phyloP scores from a whole-genome alignment of 2,888 invertebrate genomes.

The Hipparchia sbordonii region DNA sequence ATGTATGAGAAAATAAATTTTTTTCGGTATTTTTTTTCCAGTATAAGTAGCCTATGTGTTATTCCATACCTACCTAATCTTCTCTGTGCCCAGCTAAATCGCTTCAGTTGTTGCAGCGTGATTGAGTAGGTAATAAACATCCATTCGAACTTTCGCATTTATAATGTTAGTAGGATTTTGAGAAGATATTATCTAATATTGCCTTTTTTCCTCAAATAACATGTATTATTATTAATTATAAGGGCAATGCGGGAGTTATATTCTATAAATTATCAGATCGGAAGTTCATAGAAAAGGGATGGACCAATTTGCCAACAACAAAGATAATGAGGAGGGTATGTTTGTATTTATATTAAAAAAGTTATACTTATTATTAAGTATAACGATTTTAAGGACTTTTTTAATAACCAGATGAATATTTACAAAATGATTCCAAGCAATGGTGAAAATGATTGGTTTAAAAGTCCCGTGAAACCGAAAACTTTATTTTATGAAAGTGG shows the following conservation, averaged over 20 bases:
- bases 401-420: conserved; percentile 55
- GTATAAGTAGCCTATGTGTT: no score
- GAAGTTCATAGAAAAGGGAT: conserved; percentile 41
- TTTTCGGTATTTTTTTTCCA: no score
- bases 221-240: background rate
- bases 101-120: no score
- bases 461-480: conserved; percentile 44
- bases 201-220: no score
- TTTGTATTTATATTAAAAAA: background rate
- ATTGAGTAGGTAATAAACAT: no score
- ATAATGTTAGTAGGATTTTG: no score
- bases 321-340: conserved; percentile 58
- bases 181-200: no score
- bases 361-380: background rate
- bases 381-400: no score
- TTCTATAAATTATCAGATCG: conserved; percentile 51
- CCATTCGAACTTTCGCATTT: no score
- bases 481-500: conserved; percentile 52
- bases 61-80: no score
- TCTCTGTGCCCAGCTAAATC: no score
- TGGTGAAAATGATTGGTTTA: conserved; percentile 56
- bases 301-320: conserved; percentile 37
- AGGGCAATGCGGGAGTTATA: conserved; percentile 43
- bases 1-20: no score
- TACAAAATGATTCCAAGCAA: conserved; percentile 59